Percentiles rank a stretch among this genome's conserved stretches.
These are phyloP conservation scores for Drosophila austrosaltans DNA, from an alignment of 2,888 invertebrate genomes.

Conservation along the genomic window DNA sequence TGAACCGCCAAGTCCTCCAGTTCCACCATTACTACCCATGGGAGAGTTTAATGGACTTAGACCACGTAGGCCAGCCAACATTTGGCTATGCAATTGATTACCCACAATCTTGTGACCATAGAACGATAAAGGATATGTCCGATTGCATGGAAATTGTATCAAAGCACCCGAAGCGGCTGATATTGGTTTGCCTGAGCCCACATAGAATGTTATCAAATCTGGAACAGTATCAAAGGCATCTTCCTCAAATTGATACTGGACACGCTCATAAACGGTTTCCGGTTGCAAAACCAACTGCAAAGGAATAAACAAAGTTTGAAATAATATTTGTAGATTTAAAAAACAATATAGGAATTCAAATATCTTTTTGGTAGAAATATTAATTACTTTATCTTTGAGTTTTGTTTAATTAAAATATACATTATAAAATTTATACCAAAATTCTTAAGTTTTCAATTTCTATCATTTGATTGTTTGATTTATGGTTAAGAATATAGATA, in stretches of 20 bases:
- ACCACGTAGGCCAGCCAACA: slow-evolving; percentile 83
- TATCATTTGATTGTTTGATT: no score
- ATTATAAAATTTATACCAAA: no score
- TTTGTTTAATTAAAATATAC: no score
- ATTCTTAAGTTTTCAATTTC: no score
- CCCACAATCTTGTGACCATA: slow-evolving; percentile 87
- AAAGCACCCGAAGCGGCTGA: slow-evolving; percentile 94
- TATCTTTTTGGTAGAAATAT: neutral
- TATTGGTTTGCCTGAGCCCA: slow-evolving; percentile 94
- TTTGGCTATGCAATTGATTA: slow-evolving; percentile 83
- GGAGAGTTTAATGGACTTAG: slow-evolving; percentile 82
- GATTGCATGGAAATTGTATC: slow-evolving; percentile 93
- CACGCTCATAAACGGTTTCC: slow-evolving; percentile 95
- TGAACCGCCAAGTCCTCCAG: slow-evolving; percentile 18
- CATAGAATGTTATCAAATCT: slow-evolving; percentile 96
- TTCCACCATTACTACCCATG: slow-evolving; percentile 81
- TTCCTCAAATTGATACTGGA: slow-evolving; percentile 97
- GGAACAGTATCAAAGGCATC: slow-evolving; percentile 96
- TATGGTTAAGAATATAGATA: no score
- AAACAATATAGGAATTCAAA: no score
- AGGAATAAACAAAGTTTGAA: neutral
- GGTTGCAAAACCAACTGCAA: slow-evolving; percentile 91
- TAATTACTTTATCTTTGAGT: no score
- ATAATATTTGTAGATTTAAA: neutral
- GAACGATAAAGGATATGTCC: slow-evolving; percentile 90